Conservation (phyloP, 2,113 vertebrate species). For the Caranx ignobilis region DNA sequence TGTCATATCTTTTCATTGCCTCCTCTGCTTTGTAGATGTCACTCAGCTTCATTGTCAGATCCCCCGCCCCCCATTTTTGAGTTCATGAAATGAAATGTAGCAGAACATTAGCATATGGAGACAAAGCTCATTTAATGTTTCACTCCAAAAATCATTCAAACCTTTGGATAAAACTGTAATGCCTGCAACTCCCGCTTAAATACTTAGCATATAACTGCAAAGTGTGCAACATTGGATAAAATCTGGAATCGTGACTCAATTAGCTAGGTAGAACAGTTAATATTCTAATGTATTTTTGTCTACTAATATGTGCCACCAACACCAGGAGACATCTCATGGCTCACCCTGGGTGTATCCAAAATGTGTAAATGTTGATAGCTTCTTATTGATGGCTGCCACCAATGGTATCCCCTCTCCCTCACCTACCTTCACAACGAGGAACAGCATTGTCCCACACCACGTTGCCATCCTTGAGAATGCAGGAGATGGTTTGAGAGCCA, state of each 20-base stretch:
- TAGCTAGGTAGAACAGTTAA: background rate
- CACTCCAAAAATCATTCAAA: background rate
- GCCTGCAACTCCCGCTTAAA: background rate
- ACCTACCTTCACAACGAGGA: conserved; percentile 94
- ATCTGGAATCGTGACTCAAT: background rate
- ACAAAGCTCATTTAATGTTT: background rate
- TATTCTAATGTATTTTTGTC: background rate
- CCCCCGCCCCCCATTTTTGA: no score
- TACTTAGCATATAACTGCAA: background rate
- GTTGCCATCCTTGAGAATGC: conserved; percentile 95
- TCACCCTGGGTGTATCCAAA: background rate
- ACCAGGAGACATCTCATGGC: background rate
- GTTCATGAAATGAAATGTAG: background rate
- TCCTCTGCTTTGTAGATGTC: background rate
- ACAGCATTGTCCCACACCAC: conserved; percentile 98
- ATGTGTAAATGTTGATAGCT: no score
- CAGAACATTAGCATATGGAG: background rate
- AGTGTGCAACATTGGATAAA: background rate
- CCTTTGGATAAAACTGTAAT: background rate
- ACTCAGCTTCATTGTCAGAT: background rate
- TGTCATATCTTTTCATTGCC: background rate
- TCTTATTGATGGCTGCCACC: no score
- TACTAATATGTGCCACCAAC: background rate
- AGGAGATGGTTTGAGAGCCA: conserved; percentile 94
- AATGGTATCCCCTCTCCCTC: background rate